Base-by-base conservation (phyloP, 2,113 vertebrate species). In the Eublepharis macularius region DNA sequence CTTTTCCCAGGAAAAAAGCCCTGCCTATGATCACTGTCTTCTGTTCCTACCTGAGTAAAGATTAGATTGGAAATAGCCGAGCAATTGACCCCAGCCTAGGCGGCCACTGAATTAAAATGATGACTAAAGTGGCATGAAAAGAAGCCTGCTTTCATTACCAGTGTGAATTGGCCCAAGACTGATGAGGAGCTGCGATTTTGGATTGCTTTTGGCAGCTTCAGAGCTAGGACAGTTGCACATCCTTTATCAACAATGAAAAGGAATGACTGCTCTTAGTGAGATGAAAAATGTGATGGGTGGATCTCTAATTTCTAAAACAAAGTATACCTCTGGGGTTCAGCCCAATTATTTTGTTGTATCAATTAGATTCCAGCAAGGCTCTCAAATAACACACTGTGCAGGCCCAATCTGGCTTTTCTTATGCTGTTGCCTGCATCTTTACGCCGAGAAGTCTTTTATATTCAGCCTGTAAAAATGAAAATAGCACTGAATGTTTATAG, bases 371-470 rank as follows among this genome's bases (percentile, higher is more conserved):
- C 45, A 78, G 82, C 43, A 70, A 74, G 9, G 1, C 6, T 85
- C 91, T 41, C 16, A 89, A 41, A 83, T 21, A 80, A 24, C 4
- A 85, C 8, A 45, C 72, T 51, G 0, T 63, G 0, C 66, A 76
- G 0, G 3, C 45, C 12, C 86, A 36, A 36, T 24, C 21, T 54
- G 45, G 21, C 47, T 82, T 70, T 66, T 1, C 39, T n/a, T 93
- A 72, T 36, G 43, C 82, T 51, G 0, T 0, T 82, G 54, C 1
- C 54, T 78, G 3, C 17, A 87, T 83, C n/a, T 41, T 91, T 29
- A 29, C 85, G 87, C 94, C 86, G 51, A 88, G 45, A 74, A 87
- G 70, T 73, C 82, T 89, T 73, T 88, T 82, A 88, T 88, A 89
- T 78, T 57, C 24, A 86, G 9, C 36, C 4, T 74, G 17, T 80